phyloP scores from a whole-genome alignment of 1,140 invertebrate genomes.

The Eriocheir sinensis region DNA sequence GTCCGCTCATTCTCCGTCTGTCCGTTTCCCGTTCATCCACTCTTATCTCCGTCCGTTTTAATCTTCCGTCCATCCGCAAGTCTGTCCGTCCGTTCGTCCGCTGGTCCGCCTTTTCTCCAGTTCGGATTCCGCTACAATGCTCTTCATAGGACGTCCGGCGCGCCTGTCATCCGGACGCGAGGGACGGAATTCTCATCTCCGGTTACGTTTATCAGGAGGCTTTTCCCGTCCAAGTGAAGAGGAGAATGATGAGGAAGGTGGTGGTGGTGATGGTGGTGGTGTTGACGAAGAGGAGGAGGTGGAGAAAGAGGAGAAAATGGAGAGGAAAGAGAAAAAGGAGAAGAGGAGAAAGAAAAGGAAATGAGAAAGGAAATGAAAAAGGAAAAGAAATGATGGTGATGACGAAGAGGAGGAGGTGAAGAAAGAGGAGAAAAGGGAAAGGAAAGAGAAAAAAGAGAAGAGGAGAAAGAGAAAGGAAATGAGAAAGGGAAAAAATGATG shows the following conservation, averaged over 20 bases:
- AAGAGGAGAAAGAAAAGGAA: background rate
- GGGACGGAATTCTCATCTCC: slow-evolving; percentile 55
- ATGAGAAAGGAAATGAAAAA: background rate
- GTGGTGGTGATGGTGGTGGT: background rate
- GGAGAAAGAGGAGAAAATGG: background rate
- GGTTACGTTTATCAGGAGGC: slow-evolving; percentile 30
- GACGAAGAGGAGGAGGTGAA: background rate
- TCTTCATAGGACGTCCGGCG: slow-evolving; percentile 2
- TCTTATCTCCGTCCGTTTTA: no score
- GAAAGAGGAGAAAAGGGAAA: background rate
- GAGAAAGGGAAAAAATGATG: background rate
- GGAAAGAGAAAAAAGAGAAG: background rate
- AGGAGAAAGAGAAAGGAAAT: background rate
- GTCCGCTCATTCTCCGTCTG: no score
- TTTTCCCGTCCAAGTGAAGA: background rate
- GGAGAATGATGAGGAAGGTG: background rate
- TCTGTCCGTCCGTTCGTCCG: no score
- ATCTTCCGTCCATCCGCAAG: background rate
- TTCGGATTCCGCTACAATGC: background rate
- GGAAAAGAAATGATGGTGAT: background rate
- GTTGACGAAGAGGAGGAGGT: background rate
- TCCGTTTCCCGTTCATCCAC: no score
- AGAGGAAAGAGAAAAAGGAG: background rate
- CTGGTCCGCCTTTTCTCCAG: no score
- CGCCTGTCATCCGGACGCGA: slow-evolving; percentile 35